Conservation (phyloP, 2,888 invertebrate genomes). For the Cryptus armator region DNA sequence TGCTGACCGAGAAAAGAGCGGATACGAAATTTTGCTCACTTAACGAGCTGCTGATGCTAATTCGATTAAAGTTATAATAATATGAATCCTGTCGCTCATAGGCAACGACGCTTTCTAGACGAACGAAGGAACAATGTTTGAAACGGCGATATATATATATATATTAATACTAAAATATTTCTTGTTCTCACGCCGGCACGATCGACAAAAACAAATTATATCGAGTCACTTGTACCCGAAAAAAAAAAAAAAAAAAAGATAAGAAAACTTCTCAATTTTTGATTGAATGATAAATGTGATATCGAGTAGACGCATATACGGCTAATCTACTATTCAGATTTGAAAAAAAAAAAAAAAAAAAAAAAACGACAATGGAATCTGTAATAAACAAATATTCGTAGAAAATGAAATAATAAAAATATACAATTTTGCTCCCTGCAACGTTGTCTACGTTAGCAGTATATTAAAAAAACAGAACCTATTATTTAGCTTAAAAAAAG, state of each 20-base stretch:
- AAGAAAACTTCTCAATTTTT: conserved; percentile 12
- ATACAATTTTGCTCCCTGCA: conserved; percentile 20
- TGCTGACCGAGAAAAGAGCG: conserved; percentile 9
- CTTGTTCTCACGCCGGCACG: conserved; percentile 23
- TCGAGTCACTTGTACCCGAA: conserved; percentile 15
- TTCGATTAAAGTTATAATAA: conserved; percentile 38
- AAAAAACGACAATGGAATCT: conserved; percentile 24
- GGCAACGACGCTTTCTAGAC: conserved; percentile 57
- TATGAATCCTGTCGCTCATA: conserved; percentile 33
- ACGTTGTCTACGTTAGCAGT: conserved; percentile 1
- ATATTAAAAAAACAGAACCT: conserved; percentile 38
- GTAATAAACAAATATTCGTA: conserved; percentile 58
- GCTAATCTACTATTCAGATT: conserved; percentile 27
- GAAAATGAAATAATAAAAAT: conserved; percentile 47
- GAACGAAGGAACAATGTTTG: conserved; percentile 23
- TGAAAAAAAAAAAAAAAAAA: conserved; percentile 22
- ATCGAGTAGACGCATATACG: conserved; percentile 33
- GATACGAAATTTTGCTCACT: conserved; percentile 21
- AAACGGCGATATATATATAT: conserved; percentile 3
- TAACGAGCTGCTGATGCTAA: conserved; percentile 35
- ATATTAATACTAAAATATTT: conserved; percentile 20
- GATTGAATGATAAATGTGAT: conserved; percentile 58
- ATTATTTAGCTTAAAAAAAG: conserved; percentile 30
- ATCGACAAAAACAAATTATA: conserved; percentile 31
- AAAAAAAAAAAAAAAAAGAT: neutral